These are phyloP conservation scores for Lepisosteus oculatus DNA, from an alignment of 2,113 vertebrate genomes.

Conservation along the genomic window DNA sequence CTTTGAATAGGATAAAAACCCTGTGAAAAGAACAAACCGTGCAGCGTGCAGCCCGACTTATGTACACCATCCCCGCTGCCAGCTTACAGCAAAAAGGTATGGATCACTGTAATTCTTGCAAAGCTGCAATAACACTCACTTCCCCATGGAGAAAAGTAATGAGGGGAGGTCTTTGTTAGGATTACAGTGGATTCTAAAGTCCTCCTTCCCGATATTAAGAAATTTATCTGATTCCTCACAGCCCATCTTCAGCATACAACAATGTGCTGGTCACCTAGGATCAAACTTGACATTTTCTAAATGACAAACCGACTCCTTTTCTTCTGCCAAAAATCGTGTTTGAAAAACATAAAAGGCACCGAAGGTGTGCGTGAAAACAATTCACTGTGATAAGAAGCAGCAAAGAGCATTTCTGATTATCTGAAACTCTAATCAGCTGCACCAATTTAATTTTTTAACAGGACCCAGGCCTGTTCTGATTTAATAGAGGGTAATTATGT, in stretches of 20 bases:
- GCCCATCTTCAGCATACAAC: neutral
- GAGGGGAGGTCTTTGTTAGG: constrained; percentile 9
- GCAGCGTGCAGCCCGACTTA: neutral
- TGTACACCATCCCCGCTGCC: neutral
- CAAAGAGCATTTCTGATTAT: constrained; percentile 3
- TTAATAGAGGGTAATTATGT: constrained; percentile 20
- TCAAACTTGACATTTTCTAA: neutral
- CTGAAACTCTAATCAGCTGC: constrained; percentile 15
- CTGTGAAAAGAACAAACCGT: neutral
- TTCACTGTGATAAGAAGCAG: constrained; percentile 11
- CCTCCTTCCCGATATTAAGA: neutral
- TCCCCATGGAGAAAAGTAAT: neutral
- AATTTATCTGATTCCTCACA: neutral
- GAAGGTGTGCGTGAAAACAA: constrained; percentile 10
- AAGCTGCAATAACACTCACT: neutral
- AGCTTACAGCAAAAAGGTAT: neutral
- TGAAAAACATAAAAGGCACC: neutral
- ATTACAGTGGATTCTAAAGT: neutral
- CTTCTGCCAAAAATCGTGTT: neutral
- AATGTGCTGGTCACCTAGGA: neutral
- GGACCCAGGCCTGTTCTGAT: constrained; percentile 24
- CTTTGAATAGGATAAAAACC: constrained; percentile 9
- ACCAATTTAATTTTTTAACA: constrained; percentile 19
- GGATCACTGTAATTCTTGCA: neutral
- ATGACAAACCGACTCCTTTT: neutral